phyloP scores from a whole-genome alignment of 2,888 invertebrate species.

The Pachydiplax longipennis region DNA sequence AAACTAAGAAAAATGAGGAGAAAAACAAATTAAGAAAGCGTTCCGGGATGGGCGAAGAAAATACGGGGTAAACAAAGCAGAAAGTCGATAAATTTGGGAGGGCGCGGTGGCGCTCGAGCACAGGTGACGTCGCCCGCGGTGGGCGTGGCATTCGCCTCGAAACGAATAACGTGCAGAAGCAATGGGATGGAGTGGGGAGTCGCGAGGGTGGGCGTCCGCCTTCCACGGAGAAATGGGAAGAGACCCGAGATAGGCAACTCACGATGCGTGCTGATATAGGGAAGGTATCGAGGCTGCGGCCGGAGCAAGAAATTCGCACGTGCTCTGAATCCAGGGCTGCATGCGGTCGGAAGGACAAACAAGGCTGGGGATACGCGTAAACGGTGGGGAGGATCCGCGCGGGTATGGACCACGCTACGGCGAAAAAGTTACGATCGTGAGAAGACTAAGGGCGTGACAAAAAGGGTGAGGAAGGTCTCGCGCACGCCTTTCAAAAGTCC shows the following conservation, averaged over 20 bases:
- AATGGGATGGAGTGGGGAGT: not conserved
- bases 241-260: not conserved
- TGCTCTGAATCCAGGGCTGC: conserved; percentile 6
- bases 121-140: not conserved
- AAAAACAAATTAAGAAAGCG: not conserved
- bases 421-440: conserved; percentile 1
- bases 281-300: not conserved
- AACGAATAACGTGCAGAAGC: not conserved
- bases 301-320: conserved; percentile 41
- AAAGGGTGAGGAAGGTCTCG: conserved; percentile 23
- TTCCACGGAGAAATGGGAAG: not conserved
- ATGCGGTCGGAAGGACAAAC: not conserved
- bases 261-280: not conserved
- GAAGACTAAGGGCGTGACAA: conserved; percentile 14
- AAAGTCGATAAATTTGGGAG: not conserved
- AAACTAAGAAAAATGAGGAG: not conserved
- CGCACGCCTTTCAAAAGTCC: conserved; percentile 30
- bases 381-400: not conserved
- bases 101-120: not conserved
- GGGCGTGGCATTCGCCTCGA: not conserved
- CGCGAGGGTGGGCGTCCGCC: not conserved
- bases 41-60: not conserved
- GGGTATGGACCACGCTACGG: not conserved
- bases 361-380: not conserved
- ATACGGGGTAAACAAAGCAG: not conserved